Conservation (phyloP, 2,797 vertebrate genomes). For the Crax fasciolata region DNA sequence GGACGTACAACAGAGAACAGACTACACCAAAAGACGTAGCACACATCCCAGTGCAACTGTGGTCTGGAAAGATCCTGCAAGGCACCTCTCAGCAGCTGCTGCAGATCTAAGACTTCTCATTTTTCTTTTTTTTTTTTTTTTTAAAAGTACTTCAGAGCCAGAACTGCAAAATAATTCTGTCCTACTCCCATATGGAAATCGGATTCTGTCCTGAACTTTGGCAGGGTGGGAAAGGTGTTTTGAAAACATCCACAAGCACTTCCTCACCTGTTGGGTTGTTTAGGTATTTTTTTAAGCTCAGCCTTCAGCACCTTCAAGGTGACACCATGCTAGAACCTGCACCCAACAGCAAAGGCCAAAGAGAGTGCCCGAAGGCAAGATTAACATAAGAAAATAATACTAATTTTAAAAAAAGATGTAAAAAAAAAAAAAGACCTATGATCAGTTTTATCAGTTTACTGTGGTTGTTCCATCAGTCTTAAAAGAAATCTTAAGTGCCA, state of each 20-base stretch:
- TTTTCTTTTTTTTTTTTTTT: background rate
- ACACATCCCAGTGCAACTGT: background rate
- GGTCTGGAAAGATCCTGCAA: background rate
- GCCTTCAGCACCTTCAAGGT: background rate
- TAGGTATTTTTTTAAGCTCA: background rate
- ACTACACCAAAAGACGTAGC: background rate
- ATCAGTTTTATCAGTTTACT: background rate
- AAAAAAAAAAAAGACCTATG: background rate
- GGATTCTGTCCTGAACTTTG: background rate
- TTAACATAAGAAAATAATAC: background rate
- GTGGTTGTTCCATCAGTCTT: background rate
- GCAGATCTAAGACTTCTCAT: background rate
- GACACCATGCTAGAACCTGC: background rate
- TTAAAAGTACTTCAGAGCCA: background rate
- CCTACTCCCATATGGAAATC: background rate
- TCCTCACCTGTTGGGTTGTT: background rate
- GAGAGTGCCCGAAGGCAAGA: background rate
- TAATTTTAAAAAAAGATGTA: background rate
- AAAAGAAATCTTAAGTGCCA: background rate
- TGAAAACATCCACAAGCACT: background rate
- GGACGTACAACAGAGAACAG: background rate
- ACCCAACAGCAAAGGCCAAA: background rate
- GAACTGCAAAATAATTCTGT: background rate
- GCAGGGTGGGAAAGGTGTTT: background rate
- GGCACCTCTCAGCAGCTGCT: conserved; percentile 27